Conservation (phyloP, 2,888 invertebrate genomes). For the Adelphocoris suturalis region DNA sequence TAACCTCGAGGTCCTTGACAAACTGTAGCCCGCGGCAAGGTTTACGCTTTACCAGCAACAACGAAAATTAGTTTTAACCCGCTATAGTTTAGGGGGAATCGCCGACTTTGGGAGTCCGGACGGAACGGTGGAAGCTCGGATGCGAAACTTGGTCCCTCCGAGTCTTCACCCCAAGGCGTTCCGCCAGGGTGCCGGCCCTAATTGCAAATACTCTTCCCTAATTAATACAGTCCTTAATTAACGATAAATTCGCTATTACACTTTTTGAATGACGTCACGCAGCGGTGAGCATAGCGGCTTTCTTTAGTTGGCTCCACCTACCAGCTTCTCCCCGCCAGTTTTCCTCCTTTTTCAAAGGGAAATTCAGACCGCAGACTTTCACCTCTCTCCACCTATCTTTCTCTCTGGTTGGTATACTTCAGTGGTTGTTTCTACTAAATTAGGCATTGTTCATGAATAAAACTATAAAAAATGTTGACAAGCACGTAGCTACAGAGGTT, state of each 20-base stretch:
- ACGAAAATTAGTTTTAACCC: constrained; percentile 64
- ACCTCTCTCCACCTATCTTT: constrained; percentile 4
- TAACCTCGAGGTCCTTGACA: constrained; percentile 50
- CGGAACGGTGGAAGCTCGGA: background rate
- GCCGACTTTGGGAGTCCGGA: background rate
- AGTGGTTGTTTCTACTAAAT: background rate
- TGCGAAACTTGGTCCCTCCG: constrained; percentile 26
- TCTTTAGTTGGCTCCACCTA: constrained; percentile 49
- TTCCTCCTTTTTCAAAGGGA: constrained; percentile 14
- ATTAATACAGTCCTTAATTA: constrained; percentile 74
- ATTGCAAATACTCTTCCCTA: constrained; percentile 72
- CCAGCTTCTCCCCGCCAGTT: background rate
- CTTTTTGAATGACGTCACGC: constrained; percentile 56
- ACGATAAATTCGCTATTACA: constrained; percentile 74
- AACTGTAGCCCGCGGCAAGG: constrained; percentile 3
- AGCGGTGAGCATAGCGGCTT: constrained; percentile 67
- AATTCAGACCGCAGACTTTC: constrained; percentile 46
- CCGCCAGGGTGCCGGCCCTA: constrained; percentile 66
- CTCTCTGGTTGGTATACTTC: background rate
- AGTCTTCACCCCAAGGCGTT: constrained; percentile 54
- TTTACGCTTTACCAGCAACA: constrained; percentile 47
- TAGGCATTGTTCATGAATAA: background rate
- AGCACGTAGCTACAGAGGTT: background rate
- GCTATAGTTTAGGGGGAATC: constrained; percentile 36
- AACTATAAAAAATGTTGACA: background rate